Base-by-base conservation (phyloP, 2,888 invertebrate species). In the Parnassius orleans region DNA sequence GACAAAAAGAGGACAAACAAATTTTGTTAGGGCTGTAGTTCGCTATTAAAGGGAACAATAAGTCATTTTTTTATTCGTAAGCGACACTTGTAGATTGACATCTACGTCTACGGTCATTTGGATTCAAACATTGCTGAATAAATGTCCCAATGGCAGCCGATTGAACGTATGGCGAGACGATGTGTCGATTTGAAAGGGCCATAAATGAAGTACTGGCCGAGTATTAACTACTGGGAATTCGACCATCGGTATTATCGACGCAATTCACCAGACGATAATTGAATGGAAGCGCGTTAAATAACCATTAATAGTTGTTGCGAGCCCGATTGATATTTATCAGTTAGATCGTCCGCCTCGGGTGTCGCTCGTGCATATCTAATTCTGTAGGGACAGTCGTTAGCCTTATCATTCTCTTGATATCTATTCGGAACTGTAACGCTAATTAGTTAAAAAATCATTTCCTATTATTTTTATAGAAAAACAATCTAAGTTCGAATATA, bases 261-360 rank as follows among this genome's bases (percentile, higher is more conserved):
- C 85, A 83, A 88, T 86, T 80, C 84, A 79, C 76, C 79, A 76
- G 79, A 79, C 80, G 77, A 83, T 86, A 86, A 88, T 88, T 87
- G 86, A 87, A 86, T 83, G 82, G 80, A 78, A 80, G 73, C 76
- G 82, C 83, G 81, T 87, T 87, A 86, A 89, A 87, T 87, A 82
- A 81, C 80, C 82, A 87, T 87, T 87, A 84, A 86, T 83, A 80
- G 82, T 78, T 82, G 86, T 83, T 79, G 78, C 76, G 78, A 79
- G 74, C 69, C 73, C 76, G 75, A 81, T 80, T 80, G 81, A 80
- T 83, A 84, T 83, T 81, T 82, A 86, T 84, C 80, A 73, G 71
- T 50, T 69, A 71, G 71, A 68, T 72, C 69, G 74, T 76, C 70
- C 69, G 72, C 70, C 64, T 64, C 65, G 64, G 65, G 74, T 66